phyloP scores from a whole-genome alignment of 37 sponge, comb jelly and placozoan genomes.

The Cliona cf. orientalis region DNA sequence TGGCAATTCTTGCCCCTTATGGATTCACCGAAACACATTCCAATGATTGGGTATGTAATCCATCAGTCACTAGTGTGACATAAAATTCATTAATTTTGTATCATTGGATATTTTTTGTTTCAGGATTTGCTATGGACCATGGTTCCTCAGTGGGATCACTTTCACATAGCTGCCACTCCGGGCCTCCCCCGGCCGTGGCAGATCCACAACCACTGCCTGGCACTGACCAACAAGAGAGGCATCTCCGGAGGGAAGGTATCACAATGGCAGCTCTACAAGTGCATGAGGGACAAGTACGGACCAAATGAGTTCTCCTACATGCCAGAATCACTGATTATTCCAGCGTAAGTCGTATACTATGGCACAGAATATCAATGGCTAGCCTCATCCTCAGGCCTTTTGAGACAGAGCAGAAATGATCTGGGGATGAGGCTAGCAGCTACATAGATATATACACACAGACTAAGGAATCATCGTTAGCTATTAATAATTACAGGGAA shows the following conservation, averaged over 20 bases:
- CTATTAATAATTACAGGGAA: conserved; percentile 35
- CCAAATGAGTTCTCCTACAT: conserved; percentile 68
- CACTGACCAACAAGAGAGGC: conserved; percentile 67
- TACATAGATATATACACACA: no score
- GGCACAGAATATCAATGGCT: not conserved
- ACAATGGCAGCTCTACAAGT: conserved; percentile 87
- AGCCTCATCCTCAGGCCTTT: no score
- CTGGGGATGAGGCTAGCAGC: no score
- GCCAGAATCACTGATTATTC: conserved; percentile 79
- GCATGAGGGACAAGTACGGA: conserved; percentile 81
- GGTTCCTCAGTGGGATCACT: conserved; percentile 84
- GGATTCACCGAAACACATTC: conserved; percentile 80
- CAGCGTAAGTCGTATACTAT: conserved; percentile 49
- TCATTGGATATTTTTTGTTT: not conserved
- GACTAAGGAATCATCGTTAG: not conserved
- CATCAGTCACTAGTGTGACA: no score
- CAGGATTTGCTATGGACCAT: conserved; percentile 91
- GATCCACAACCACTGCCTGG: conserved; percentile 90
- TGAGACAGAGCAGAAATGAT: no score
- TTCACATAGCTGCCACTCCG: conserved; percentile 29
- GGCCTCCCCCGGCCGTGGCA: conserved; percentile 83
- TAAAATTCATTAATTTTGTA: not conserved
- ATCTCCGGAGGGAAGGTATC: conserved; percentile 89
- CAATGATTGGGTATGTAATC: conserved; percentile 83
- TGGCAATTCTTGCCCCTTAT: conserved; percentile 75